Evolutionary conservation across 2,797 vertebrate genomes (phyloP).

Genomic region (Catostomus latipinnis): DNA sequence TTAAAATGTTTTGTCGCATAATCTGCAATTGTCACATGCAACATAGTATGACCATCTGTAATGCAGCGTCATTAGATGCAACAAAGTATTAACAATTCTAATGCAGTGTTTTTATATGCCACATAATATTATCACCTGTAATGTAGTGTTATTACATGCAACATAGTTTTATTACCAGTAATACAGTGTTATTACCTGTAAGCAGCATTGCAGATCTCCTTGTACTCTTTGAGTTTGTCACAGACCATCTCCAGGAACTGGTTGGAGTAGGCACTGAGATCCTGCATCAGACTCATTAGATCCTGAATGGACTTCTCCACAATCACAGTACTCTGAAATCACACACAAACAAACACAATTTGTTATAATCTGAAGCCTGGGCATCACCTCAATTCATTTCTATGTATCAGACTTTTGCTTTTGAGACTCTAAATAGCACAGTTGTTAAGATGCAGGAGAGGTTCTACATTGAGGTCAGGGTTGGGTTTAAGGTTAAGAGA

Average conservation of each 20-base stretch:
- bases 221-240: conserved; percentile 97
- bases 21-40: not conserved
- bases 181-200: conserved; percentile 84
- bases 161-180: not conserved
- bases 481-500: conserved; percentile 6
- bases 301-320: conserved; percentile 98
- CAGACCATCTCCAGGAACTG: conserved; percentile 99
- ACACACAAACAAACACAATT: conserved; percentile 2
- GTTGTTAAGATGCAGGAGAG: conserved; percentile 11
- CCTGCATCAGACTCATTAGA: conserved; percentile 94
- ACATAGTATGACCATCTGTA: not conserved
- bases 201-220: conserved; percentile 89
- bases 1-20: too few relatives aligned
- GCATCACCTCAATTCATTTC: conserved; percentile 17
- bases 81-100: too few relatives aligned
- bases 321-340: conserved; percentile 89
- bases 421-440: conserved; percentile 11
- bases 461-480: not conserved
- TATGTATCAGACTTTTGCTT: conserved; percentile 6
- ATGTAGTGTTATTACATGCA: not conserved
- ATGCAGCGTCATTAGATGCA: too few relatives aligned
- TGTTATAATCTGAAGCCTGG: not conserved
- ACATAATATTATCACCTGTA: not conserved
- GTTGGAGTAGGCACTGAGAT: conserved; percentile 94
- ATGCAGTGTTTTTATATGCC: not conserved